A percentile compares a stretch with the other conserved stretches of the same genome.
phyloP scores from a whole-genome alignment of 2,113 vertebrate genomes.

The Irena cyanogastra region DNA sequence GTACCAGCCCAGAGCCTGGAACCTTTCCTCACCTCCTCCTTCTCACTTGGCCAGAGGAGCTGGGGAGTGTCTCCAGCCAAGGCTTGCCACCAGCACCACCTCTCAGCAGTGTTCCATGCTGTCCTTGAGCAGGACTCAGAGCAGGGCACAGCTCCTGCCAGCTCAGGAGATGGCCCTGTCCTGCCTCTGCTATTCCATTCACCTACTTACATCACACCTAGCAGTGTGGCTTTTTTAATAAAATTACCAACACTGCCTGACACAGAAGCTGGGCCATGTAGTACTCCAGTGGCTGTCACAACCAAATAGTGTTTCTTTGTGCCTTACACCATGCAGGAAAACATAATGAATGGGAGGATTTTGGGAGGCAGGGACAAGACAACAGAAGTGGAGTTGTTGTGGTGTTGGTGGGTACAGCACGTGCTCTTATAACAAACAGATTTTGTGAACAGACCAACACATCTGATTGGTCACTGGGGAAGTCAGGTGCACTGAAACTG shows the following conservation, averaged over 20 bases:
- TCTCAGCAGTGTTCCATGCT: not conserved
- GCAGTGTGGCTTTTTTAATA: not conserved
- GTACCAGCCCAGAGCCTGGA: not conserved
- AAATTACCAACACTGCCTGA: not conserved
- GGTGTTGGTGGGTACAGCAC: not conserved
- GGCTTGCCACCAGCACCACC: not conserved
- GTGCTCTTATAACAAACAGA: not conserved
- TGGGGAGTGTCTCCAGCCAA: not conserved
- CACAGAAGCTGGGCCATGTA: not conserved
- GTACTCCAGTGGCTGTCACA: not conserved
- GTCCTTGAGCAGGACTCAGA: not conserved
- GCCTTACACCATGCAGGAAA: not conserved
- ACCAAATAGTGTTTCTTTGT: not conserved
- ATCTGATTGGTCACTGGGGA: not conserved
- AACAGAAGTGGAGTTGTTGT: not conserved
- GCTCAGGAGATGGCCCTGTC: not conserved
- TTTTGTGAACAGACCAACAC: not conserved
- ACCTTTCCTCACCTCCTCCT: not conserved
- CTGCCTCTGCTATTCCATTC: not conserved
- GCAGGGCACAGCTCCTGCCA: not conserved
- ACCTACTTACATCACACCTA: not conserved
- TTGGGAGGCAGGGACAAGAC: not conserved
- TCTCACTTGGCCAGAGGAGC: not conserved
- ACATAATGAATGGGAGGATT: not conserved
- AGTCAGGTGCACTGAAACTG: not conserved